phyloP scores from a whole-genome alignment of 2,113 vertebrate species.

The Murina feae region DNA sequence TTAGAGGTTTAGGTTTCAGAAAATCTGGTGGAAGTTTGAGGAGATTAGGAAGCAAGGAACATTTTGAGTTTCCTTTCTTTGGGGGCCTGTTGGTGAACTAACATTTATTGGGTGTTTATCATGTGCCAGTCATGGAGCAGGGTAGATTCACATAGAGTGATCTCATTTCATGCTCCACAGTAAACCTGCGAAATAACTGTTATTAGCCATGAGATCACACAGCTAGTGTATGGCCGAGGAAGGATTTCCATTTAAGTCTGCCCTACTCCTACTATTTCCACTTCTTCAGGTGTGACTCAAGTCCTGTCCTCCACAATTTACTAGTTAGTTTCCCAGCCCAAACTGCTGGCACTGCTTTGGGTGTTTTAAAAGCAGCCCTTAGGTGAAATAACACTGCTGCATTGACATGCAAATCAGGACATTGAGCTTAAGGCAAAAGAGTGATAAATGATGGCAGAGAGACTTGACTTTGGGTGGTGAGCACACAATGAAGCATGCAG shows the following conservation, averaged over 20 bases:
- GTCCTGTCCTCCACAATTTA: not conserved
- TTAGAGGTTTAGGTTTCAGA: not conserved
- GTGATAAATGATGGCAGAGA: not conserved
- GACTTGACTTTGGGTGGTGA: not conserved
- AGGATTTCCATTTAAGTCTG: not conserved
- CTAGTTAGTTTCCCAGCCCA: not conserved
- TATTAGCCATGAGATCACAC: not conserved
- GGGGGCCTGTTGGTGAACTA: not conserved
- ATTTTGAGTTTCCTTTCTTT: not conserved
- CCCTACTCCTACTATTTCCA: not conserved
- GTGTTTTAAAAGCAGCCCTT: slow-evolving; percentile 27
- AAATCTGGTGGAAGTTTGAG: not conserved
- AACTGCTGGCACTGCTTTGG: not conserved
- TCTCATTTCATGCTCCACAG: not conserved
- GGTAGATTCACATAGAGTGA: not conserved
- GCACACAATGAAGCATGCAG: not conserved
- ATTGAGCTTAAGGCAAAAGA: slow-evolving; percentile 23
- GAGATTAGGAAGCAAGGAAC: not conserved
- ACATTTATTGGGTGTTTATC: slow-evolving; percentile 8
- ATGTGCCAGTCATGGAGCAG: not conserved
- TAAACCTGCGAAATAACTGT: not conserved
- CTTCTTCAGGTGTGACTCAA: not conserved
- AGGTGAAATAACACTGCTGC: not conserved
- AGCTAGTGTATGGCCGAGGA: not conserved
- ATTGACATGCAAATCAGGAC: slow-evolving; percentile 14